Evolutionary conservation across 2,888 invertebrate genomes (phyloP).

Genomic region (Archips crataeganus): DNA sequence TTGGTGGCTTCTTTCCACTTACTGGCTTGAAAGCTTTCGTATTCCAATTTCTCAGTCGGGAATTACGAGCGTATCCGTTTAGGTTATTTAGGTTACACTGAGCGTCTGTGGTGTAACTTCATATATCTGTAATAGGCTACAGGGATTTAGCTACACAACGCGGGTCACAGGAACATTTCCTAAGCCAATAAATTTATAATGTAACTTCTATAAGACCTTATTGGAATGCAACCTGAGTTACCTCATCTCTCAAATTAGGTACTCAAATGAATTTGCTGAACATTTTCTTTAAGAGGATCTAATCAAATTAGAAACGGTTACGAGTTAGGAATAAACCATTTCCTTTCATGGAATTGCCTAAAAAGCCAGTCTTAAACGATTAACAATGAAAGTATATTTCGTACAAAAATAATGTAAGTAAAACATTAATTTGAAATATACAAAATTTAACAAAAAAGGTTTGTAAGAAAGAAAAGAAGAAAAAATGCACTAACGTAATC

Average conservation of each 20-base stretch:
- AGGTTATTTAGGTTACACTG: conserved; percentile 15
- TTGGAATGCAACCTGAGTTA: conserved; percentile 1
- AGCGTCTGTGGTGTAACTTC: conserved; percentile 15
- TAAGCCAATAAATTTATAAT: conserved; percentile 11
- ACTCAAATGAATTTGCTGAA: not conserved
- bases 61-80: not conserved
- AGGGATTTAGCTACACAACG: conserved; percentile 25
- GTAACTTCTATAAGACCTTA: conserved; percentile 1
- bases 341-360: not conserved
- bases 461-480: too few relatives aligned
- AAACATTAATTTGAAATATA: not conserved
- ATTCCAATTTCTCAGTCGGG: not conserved
- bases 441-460: not conserved
- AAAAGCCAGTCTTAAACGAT: not conserved
- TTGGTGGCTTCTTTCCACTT: not conserved
- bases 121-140: conserved; percentile 22
- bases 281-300: not conserved
- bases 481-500: too few relatives aligned
- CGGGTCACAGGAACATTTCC: not conserved
- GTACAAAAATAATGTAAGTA: too few relatives aligned
- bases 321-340: not conserved
- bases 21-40: not conserved
- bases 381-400: not conserved
- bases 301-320: conserved; percentile 17
- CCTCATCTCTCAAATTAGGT: not conserved